Evolutionary conservation across 2,113 vertebrate genomes (phyloP), one percentile per base, ranked within the genome.

Genomic region (Strigops habroptila): DNA sequence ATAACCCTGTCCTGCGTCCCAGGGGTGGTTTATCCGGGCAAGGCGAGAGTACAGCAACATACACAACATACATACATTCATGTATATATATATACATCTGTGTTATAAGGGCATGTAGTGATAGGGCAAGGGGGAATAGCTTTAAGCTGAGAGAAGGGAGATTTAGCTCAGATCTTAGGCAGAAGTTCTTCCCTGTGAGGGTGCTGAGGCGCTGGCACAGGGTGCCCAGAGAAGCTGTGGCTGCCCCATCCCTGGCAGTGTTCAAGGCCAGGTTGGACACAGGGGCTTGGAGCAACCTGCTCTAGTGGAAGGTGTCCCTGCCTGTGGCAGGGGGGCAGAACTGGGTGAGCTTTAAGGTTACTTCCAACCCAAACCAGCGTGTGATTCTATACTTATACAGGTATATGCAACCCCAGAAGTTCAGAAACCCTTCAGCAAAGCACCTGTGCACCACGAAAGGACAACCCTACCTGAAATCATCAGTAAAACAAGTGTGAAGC

Each of bases 241-340:
- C 23, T 49, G 48, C 48, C 39, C 39, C 39, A 39, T 39, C 39
- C 39, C 39, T 39, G 39, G 39, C 39, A 39, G 39, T 39, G 39
- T 39, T 28, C 27, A 52, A 52, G 51, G 53, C 30, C 53, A 55
- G 31, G 53, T 9, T 33, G 53, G 55, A 57, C 2, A 53, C 51
- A 53, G 31, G 55, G 55, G 33, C 55, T 59, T 23, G 55, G 55
- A 59, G 55, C 33, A 59, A 4, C 0, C 33, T n/a, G 21, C 13
- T 23, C 33, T 0, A n/a, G 33, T 35, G 57, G 22, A 35, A 59
- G 57, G 57, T 15, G 33, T 59, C 57, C 22, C 33, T 35, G 33
- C 9, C 21, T 0, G 0, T 59, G 57, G 57, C 57, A 59, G 55
- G 55, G 55, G 21, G 55, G 55, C n/a, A n/a, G n/a, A 14, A 7